Base-by-base conservation (phyloP, 1,140 invertebrate species). In the Scaptomyza montana region DNA sequence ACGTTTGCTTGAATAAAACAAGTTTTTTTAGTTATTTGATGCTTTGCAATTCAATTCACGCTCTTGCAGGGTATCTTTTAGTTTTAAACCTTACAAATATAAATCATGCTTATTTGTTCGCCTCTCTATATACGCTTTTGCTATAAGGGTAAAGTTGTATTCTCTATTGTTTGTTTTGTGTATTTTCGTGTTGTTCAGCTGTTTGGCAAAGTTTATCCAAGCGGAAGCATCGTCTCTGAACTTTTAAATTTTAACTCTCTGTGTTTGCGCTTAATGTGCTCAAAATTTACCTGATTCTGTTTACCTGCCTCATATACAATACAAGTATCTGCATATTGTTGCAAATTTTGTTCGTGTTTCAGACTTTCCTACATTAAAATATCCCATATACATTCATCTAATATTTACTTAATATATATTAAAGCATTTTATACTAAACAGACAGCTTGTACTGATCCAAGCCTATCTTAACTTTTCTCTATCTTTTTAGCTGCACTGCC, bases 211-310 rank as follows among this genome's bases (percentile, higher is more conserved):
- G 49, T 57, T 56, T 64, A 13, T 36, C 61, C 57, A 43, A 57
- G 62, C 80, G 80, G 80, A 84, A 84, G 76, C 70, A 81, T 81
- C 54, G 78, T 60, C 80, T 86, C 79, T 73, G 70, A 78, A 76
- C 80, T 82, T 78, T 75, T 36, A 10, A 1, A 9, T 62, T 33
- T 81, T 60, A 16, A 39, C 39, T 46, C 1, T 41, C 4, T 46
- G 33, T 54, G 13, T 28, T 66, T 86, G 68, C 61, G 64, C 65
- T 77, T 70, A 84, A 80, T 77, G 62, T 69, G 63, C 62, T 45
- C 54, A 28, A 78, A 45, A 75, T 64, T 41, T 72, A 65, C 53
- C 55, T 43, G 55, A 68, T 79, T 75, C 39, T 68, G 62, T 79
- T 79, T 79, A 65, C 64, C 78, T 36, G 25, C 36, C 39, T 55